Evolutionary conservation across 2,113 vertebrate species (phyloP), one percentile per base, ranked within the genome.

Genomic region (Dasyurus viverrinus): DNA sequence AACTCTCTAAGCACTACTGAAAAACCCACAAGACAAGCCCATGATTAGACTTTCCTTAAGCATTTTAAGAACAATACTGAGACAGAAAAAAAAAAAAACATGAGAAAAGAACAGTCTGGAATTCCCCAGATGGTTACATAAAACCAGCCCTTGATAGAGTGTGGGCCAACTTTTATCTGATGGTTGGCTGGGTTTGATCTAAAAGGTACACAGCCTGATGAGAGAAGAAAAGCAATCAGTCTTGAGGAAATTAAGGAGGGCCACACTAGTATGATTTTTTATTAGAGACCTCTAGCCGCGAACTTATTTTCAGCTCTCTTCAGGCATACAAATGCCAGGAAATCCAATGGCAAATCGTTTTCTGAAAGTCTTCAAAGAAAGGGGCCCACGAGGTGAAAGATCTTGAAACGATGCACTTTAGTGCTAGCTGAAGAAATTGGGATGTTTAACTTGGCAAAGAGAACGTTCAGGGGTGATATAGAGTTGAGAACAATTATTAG

Each of bases 91-190:
- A 9, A 4, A n/a, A 50, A 94, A 0, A 53, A 11, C 94, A 92
- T 90, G 48, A 84, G 93, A 53, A 97, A 93, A 89, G 91, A 9
- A 8, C 76, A 96, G 23, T 54, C 60, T 91, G 16, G 94, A 94
- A 92, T 55, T 96, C 89, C 89, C 7, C 23, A 42, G 54, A 94
- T 3, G 89, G 4, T 57, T 95, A n/a, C 9, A 3, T 47, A 54
- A 95, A 54, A 3, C 16, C 93, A 93, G 24, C 89, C 84, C 7
- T 11, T 60, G 10, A 95, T 95, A 89, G 10, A 95, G 92, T 26
- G 0, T n/a, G 94, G 90, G 42, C 57, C 50, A 94, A 94, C 46
- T 93, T 92, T 84, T 54, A 53, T 93, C 8, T 0, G 90, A 94
- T 42, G 93, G 1, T 4, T 55, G 42, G 6, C 92, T 8, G 53